Conservation (phyloP, 2,797 vertebrate species). For the Eulemur coronatus region DNA sequence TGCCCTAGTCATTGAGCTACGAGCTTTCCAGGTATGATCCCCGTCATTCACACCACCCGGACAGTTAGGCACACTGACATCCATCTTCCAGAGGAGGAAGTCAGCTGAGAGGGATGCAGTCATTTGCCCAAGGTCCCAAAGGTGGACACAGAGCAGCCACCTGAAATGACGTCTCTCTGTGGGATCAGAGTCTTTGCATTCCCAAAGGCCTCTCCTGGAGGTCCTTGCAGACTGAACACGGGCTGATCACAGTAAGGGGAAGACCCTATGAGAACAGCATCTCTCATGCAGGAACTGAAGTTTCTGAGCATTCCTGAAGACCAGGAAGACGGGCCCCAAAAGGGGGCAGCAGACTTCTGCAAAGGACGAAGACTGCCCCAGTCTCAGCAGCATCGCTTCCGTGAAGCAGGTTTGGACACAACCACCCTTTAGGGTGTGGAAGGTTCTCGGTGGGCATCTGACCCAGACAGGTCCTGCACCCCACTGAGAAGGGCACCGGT, state of each 20-base stretch:
- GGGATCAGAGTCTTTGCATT: neutral
- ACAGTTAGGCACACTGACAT: constrained; percentile 6
- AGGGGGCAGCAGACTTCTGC: neutral
- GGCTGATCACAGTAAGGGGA: neutral
- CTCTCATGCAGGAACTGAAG: neutral
- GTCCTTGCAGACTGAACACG: neutral
- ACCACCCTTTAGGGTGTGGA: neutral
- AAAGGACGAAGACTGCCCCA: neutral
- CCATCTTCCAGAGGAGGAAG: neutral
- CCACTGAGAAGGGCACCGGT: neutral
- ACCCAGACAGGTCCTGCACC: neutral
- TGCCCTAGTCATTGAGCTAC: constrained; percentile 6
- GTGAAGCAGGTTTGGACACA: neutral
- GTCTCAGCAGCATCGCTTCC: neutral
- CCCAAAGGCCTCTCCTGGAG: neutral
- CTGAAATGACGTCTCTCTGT: neutral
- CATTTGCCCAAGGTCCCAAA: constrained; percentile 17
- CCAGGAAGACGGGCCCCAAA: neutral
- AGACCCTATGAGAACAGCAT: neutral
- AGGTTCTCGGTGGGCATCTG: neutral
- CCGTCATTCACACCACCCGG: neutral
- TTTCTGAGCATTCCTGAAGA: neutral
- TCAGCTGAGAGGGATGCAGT: neutral
- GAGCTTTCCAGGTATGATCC: neutral
- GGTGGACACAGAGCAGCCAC: neutral